Conservation (phyloP, 2,888 invertebrate species). For the Copidosoma aretas region DNA sequence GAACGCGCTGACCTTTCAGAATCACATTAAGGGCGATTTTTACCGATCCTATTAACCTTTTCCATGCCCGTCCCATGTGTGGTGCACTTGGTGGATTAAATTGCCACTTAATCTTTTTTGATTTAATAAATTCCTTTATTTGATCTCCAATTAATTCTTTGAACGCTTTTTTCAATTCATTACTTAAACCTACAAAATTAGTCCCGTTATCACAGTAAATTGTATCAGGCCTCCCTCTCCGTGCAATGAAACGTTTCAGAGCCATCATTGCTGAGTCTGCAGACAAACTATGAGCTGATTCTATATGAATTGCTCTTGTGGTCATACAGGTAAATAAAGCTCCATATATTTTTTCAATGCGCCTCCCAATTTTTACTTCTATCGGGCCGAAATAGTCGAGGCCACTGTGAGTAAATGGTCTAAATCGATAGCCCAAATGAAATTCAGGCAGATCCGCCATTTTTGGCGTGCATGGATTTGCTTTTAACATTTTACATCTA, state of each 20-base stretch:
- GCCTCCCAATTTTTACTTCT: background rate
- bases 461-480: background rate
- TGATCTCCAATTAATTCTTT: background rate
- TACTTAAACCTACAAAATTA: background rate
- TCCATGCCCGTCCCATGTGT: conserved; percentile 26
- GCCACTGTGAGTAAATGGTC: background rate
- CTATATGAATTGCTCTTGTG: background rate
- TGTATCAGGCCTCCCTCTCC: too few species aligned
- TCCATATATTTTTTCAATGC: background rate
- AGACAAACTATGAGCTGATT: background rate
- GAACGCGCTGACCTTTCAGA: conserved; percentile 6
- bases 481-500: background rate
- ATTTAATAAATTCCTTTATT: background rate
- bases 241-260: too few species aligned
- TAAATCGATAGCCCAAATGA: background rate
- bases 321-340: background rate
- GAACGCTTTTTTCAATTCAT: background rate
- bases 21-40: conserved; percentile 3
- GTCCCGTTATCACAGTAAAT: conserved; percentile 5
- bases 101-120: background rate
- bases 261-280: conserved; percentile 10
- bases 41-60: conserved; percentile 20
- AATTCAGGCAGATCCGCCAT: background rate
- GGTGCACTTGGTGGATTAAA: conserved; percentile 12
- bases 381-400: background rate